Conservation (phyloP, 2,113 vertebrate genomes). For the Picathartes gymnocephalus region DNA sequence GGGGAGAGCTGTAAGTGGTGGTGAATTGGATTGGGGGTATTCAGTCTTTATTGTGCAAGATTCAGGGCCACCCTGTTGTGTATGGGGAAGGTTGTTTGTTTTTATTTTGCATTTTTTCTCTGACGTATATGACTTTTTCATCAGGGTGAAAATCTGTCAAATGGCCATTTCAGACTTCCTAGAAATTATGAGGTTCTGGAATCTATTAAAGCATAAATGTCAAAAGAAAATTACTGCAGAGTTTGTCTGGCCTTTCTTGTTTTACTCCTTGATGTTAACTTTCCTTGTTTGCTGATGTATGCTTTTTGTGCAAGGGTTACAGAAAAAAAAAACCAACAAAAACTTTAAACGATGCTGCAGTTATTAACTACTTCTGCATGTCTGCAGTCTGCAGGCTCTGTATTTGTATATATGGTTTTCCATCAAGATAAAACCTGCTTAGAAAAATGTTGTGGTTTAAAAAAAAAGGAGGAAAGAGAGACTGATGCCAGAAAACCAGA, state of each 20-base stretch:
- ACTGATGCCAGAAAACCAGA: conserved; percentile 17
- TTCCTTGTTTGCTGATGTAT: conserved; percentile 32
- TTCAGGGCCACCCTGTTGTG: not conserved
- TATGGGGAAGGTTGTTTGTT: conserved; percentile 2
- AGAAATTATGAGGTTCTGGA: conserved; percentile 73
- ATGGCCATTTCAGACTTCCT: conserved; percentile 47
- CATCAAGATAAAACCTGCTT: conserved; percentile 42
- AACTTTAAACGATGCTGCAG: not conserved
- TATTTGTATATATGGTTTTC: not conserved
- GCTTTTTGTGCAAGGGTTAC: conserved; percentile 6
- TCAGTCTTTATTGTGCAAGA: not conserved
- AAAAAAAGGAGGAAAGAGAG: not conserved
- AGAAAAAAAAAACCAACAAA: not conserved
- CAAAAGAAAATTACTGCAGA: conserved; percentile 70
- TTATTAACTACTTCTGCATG: not conserved
- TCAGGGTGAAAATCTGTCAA: conserved; percentile 59
- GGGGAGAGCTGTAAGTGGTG: not conserved
- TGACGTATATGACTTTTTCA: conserved; percentile 45
- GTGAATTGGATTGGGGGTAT: not conserved
- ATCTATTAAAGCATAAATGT: conserved; percentile 75
- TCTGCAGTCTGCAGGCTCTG: not conserved
- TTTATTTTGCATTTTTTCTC: conserved; percentile 38
- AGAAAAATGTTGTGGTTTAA: conserved; percentile 4
- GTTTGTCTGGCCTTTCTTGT: conserved; percentile 57
- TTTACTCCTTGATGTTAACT: conserved; percentile 37